These are phyloP conservation scores for Drosophila pectinifera DNA, from an alignment of 1,140 invertebrate species.

Conservation along the genomic window DNA sequence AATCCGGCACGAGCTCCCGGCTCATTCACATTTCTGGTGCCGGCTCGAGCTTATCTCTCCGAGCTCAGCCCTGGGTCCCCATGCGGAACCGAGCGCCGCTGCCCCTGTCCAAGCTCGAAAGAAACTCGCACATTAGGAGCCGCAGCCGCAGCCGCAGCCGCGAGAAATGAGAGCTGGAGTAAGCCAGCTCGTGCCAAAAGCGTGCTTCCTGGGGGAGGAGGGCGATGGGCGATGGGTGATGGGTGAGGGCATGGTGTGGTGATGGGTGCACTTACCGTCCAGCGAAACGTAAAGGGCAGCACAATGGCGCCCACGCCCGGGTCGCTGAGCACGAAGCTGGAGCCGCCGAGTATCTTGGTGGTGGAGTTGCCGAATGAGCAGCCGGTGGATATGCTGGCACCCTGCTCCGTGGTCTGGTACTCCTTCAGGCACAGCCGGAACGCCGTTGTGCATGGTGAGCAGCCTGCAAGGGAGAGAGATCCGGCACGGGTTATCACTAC, in stretches of 20 bases:
- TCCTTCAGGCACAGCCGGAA: slow-evolving; percentile 96
- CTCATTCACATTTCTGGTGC: slow-evolving; percentile 51
- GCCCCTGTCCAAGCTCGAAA: slow-evolving; percentile 24
- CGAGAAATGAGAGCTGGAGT: slow-evolving; percentile 17
- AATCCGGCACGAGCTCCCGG: slow-evolving; percentile 37
- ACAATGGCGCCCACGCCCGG: slow-evolving; percentile 91
- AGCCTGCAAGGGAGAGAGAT: slow-evolving; percentile 57
- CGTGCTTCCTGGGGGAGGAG: slow-evolving; percentile 41
- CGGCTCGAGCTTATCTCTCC: slow-evolving; percentile 41
- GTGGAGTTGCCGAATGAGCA: slow-evolving; percentile 96
- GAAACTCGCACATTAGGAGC: slow-evolving; percentile 15
- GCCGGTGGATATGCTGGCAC: slow-evolving; percentile 87
- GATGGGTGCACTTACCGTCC: slow-evolving; percentile 91
- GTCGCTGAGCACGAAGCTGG: slow-evolving; percentile 94
- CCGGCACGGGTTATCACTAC: slow-evolving; percentile 32
- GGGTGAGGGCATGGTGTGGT: background rate
- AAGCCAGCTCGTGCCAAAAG: slow-evolving; percentile 72
- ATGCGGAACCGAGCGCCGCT: slow-evolving; percentile 42
- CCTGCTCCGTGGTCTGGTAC: slow-evolving; percentile 91
- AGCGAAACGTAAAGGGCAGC: slow-evolving; percentile 94
- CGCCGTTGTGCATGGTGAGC: slow-evolving; percentile 91
- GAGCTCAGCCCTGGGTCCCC: slow-evolving; percentile 27
- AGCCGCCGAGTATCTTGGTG: slow-evolving; percentile 93
- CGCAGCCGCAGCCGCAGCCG: slow-evolving; percentile 1
- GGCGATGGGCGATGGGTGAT: background rate